These are phyloP conservation scores for Baccha elongata DNA, from an alignment of 2,888 invertebrate genomes.

Conservation along the genomic window DNA sequence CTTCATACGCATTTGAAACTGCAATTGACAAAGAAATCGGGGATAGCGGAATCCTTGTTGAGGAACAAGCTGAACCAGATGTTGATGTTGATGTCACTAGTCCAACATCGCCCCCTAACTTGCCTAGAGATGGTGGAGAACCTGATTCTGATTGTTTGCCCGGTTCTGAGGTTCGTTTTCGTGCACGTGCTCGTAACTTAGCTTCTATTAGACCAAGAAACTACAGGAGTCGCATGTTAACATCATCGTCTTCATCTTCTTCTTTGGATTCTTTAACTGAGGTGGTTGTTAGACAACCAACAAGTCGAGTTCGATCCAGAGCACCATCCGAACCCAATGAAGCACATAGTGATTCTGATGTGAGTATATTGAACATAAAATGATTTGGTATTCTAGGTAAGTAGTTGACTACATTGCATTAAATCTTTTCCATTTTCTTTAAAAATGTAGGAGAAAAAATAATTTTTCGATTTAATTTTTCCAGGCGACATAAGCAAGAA, in stretches of 20 bases:
- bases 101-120: constrained; percentile 10
- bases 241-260: constrained; percentile 69
- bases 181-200: constrained; percentile 37
- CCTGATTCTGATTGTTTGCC: constrained; percentile 10
- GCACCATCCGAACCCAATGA: constrained; percentile 25
- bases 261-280: constrained; percentile 55
- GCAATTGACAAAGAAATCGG: background rate
- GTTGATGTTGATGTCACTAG: constrained; percentile 2
- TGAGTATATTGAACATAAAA: too few relatives aligned
- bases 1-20: background rate
- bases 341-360: constrained; percentile 58
- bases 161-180: constrained; percentile 36
- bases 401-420: too few relatives aligned
- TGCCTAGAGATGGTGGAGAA: constrained; percentile 14
- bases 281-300: constrained; percentile 37
- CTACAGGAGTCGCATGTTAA: constrained; percentile 63
- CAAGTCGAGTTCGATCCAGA: constrained; percentile 26
- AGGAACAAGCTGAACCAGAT: constrained; percentile 15
- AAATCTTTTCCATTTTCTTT: too few relatives aligned
- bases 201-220: constrained; percentile 48
- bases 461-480: too few relatives aligned
- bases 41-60: constrained; percentile 30
- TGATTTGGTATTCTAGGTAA: too few relatives aligned
- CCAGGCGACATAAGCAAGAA: too few relatives aligned
- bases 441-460: too few relatives aligned